A percentile compares a stretch with the other conserved stretches of the same genome.
Evolutionary conservation across 2,888 invertebrate genomes (phyloP).

Genomic region (Catonia carolina): DNA sequence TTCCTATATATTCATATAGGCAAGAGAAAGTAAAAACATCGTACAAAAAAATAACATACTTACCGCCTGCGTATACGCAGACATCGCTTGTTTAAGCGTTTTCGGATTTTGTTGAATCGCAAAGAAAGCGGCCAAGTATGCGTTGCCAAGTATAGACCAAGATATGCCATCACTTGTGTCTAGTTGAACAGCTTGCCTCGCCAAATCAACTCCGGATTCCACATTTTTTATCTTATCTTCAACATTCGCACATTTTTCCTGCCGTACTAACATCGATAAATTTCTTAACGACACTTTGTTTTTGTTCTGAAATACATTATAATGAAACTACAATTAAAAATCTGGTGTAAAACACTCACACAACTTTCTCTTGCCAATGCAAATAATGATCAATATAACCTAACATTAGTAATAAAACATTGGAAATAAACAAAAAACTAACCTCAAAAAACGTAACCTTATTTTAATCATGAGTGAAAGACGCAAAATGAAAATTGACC

Average conservation of each 20-base stretch:
- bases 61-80: slow-evolving; percentile 75
- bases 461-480: too few species aligned
- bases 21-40: too few species aligned
- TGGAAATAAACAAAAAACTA: too few species aligned
- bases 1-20: too few species aligned
- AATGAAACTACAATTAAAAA: too few species aligned
- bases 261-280: slow-evolving; percentile 72
- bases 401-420: too few species aligned
- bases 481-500: too few species aligned
- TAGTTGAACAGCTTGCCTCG: slow-evolving; percentile 73
- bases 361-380: too few species aligned
- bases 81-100: slow-evolving; percentile 63
- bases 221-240: slow-evolving; percentile 52
- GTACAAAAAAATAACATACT: too few species aligned
- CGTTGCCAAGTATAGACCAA: slow-evolving; percentile 80
- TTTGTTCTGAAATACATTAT: slow-evolving; percentile 54
- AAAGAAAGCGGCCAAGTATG: slow-evolving; percentile 75
- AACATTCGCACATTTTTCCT: slow-evolving; percentile 48
- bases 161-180: slow-evolving; percentile 73
- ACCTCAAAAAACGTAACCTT: too few species aligned
- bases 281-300: slow-evolving; percentile 71
- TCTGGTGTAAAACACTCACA: too few species aligned
- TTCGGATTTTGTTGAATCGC: slow-evolving; percentile 63
- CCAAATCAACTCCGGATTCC: slow-evolving; percentile 64
- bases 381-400: too few species aligned